Evolutionary conservation across 2,888 invertebrate species (phyloP).

Genomic region (Acrobasis repandana): DNA sequence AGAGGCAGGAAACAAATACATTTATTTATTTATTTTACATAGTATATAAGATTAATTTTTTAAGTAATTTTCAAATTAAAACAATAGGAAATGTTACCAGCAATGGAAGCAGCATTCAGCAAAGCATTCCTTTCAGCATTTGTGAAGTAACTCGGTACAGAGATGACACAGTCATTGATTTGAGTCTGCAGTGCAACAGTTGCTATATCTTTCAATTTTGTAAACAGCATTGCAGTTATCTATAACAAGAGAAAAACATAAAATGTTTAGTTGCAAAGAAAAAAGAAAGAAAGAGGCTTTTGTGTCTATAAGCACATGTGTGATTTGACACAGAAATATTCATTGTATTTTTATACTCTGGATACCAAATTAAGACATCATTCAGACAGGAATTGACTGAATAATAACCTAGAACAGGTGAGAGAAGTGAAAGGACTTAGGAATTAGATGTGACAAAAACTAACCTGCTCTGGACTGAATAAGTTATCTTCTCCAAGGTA

Average conservation of each 20-base stretch:
- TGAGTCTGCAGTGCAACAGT: constrained; percentile 93
- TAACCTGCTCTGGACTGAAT: constrained; percentile 93
- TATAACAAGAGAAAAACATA: constrained; percentile 39
- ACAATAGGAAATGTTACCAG: constrained; percentile 79
- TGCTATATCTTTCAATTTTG: constrained; percentile 97
- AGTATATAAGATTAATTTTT: too few relatives aligned
- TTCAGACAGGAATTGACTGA: too few relatives aligned
- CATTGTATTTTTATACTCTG: too few relatives aligned
- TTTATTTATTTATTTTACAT: too few relatives aligned
- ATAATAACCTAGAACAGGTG: too few relatives aligned
- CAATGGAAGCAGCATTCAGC: constrained; percentile 94
- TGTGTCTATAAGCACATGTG: too few relatives aligned
- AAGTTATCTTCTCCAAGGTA: constrained; percentile 93
- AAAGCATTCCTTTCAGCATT: constrained; percentile 96
- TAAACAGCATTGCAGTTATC: constrained; percentile 97
- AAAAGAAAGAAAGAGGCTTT: too few relatives aligned
- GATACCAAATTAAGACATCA: too few relatives aligned
- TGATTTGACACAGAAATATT: too few relatives aligned
- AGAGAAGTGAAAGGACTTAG: not conserved
- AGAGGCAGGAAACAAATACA: too few relatives aligned
- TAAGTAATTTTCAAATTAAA: too few relatives aligned
- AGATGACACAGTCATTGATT: constrained; percentile 96
- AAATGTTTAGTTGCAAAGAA: too few relatives aligned
- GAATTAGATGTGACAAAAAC: not conserved
- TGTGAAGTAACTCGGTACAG: constrained; percentile 96